Conservation (phyloP, 2,888 invertebrate species). For the Lasioglossum oenotherae region DNA sequence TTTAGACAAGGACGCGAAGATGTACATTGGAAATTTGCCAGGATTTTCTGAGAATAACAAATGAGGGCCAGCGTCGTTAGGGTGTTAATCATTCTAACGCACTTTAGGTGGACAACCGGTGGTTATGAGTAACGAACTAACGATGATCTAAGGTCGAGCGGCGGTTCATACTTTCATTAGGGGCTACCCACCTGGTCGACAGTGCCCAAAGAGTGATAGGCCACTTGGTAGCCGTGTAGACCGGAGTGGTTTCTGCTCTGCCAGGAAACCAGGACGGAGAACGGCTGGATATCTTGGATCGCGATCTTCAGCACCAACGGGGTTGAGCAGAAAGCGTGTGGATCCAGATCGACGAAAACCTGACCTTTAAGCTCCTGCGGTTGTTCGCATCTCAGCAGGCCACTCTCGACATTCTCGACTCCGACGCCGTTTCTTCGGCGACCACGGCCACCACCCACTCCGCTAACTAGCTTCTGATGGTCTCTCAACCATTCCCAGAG, state of each 20-base stretch:
- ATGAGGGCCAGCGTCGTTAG: not conserved
- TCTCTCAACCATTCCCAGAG: constrained; percentile 97
- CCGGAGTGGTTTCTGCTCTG: constrained; percentile 95
- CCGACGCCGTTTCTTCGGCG: constrained; percentile 73
- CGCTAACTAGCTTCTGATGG: constrained; percentile 91
- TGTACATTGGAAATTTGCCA: not conserved
- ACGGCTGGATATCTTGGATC: constrained; percentile 95
- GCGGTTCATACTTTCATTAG: not conserved
- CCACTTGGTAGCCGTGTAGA: constrained; percentile 94
- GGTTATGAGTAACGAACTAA: not conserved
- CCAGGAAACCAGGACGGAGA: constrained; percentile 95
- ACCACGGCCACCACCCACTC: constrained; percentile 85
- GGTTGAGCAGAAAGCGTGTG: constrained; percentile 93
- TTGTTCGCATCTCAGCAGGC: constrained; percentile 90
- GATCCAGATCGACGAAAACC: constrained; percentile 91
- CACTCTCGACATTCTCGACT: constrained; percentile 77
- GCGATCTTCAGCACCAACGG: constrained; percentile 94
- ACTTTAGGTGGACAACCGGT: not conserved
- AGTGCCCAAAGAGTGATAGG: constrained; percentile 90
- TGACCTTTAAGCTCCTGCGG: constrained; percentile 92
- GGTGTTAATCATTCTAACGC: not conserved
- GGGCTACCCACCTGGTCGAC: constrained; percentile 85
- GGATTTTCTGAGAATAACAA: not conserved
- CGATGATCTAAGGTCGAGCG: not conserved
- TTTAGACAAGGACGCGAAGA: too few species aligned